Conservation (phyloP, 1,140 invertebrate species). For the Eumeta japonica region DNA sequence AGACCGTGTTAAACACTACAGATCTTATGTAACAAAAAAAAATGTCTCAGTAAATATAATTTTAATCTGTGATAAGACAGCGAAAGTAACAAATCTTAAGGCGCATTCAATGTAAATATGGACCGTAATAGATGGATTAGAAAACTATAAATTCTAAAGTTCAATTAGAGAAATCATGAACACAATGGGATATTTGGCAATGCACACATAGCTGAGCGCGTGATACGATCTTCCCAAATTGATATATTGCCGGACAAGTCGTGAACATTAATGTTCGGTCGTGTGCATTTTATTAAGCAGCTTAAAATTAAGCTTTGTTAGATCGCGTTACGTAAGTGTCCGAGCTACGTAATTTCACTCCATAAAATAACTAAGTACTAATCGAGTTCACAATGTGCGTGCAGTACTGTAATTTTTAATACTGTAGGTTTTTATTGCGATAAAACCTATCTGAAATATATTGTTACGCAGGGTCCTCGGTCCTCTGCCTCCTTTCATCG, state of each 20-base stretch:
- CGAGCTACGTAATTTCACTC: no score
- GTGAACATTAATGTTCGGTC: conserved; percentile 23
- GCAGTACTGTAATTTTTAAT: no score
- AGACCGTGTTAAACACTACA: background rate
- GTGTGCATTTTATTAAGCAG: conserved; percentile 22
- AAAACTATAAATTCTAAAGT: conserved; percentile 12
- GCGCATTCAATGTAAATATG: no score
- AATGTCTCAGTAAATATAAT: background rate
- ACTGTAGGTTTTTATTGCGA: no score
- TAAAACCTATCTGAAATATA: no score
- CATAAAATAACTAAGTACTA: no score
- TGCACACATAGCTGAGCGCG: conserved; percentile 10
- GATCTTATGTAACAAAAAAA: background rate
- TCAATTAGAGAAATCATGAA: conserved; percentile 15
- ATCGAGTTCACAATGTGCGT: no score
- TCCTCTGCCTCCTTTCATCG: no score
- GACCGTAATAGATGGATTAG: no score
- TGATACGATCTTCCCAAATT: conserved; percentile 24
- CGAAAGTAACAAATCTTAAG: no score
- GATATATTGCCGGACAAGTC: conserved; percentile 19
- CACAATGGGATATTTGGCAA: conserved; percentile 23
- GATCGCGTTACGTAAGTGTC: background rate
- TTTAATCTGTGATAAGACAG: no score
- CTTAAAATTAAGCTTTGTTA: conserved; percentile 1
- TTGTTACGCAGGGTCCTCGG: no score